phyloP scores from a whole-genome alignment of 2,888 invertebrate species.

The Rhabditoides inermis region DNA sequence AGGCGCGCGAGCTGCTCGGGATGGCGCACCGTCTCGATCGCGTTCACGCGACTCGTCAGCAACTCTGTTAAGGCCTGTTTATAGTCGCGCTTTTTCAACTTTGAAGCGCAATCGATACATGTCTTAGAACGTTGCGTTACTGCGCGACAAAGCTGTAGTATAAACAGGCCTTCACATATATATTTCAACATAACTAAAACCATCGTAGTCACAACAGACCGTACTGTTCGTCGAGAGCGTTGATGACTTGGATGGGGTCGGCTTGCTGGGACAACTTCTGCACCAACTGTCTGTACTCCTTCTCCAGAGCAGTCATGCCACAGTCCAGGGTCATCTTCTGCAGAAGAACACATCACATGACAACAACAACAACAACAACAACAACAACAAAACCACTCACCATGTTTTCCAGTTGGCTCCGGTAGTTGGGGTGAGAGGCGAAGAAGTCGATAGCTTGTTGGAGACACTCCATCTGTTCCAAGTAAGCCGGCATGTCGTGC shows the following conservation, averaged over 20 bases:
- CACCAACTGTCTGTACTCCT: conserved; percentile 40
- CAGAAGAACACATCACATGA: conserved; percentile 3
- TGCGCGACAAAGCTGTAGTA: too few species aligned
- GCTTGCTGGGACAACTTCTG: conserved; percentile 18
- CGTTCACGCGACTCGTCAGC: conserved; percentile 9
- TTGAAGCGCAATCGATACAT: too few species aligned
- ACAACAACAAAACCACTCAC: conserved; percentile 6
- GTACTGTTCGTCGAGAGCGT: too few species aligned
- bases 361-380: neutral
- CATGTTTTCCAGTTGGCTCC: conserved; percentile 33
- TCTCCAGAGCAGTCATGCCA: conserved; percentile 41
- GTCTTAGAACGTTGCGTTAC: too few species aligned
- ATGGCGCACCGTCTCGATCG: conserved; percentile 15
- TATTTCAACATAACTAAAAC: neutral
- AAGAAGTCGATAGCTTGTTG: conserved; percentile 38
- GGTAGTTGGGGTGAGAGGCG: conserved; percentile 27
- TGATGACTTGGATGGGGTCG: too few species aligned
- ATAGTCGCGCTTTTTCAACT: too few species aligned
- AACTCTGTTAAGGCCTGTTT: conserved; percentile 9
- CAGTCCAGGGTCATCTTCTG: conserved; percentile 44
- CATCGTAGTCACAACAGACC: conserved; percentile 5
- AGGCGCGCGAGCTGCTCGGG: conserved; percentile 21
- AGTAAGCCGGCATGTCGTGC: conserved; percentile 24
- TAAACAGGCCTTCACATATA: too few species aligned
- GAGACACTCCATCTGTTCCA: conserved; percentile 48